Evolutionary conservation across 2,797 vertebrate species (phyloP), one percentile per base, ranked within the genome.

Genomic region (Nyctalus aviator): DNA sequence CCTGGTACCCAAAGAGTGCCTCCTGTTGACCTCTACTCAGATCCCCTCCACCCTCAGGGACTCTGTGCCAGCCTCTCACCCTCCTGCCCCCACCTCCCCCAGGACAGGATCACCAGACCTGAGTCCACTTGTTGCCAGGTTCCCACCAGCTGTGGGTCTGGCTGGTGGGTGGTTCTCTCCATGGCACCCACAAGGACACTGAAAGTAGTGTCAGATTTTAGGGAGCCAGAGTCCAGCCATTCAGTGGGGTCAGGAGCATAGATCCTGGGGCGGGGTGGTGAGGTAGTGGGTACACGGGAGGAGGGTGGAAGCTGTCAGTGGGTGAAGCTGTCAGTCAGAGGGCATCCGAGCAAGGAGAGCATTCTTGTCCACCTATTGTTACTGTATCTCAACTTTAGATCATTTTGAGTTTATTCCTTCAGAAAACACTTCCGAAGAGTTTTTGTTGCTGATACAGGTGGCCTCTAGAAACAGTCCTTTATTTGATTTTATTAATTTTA

Each of bases 311-410:
- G 57, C 93, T 64, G 88, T 90, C 13, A 23, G 68, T 88, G n/a
- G n/a, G 66, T 69, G 87, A 0, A 11, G 57, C 93, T 64, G 88
- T 90, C 13, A 23, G 68, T 88, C 69, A 4, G 83, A 96, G 89
- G 91, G 89, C 69, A 2, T 30, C 12, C 6, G 6, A 17, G 37
- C 32, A 71, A 92, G 90, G 93, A 83, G 95, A 97, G 95, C 83
- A 87, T 97, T 96, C 94, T 89, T 68, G 92, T 94, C 27, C 21
- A 27, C 79, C 30, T 30, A 12, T 23, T 57, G 37, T 57, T 57
- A 2, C 4, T 4, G 3, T 27, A 32, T 32, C 77, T 93, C 55
- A 64, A 8, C 46, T 68, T 55, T 17, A 55, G 14, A 15, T 41
- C 1, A 3, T 64, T 55, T 41, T 25, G 11, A 23, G 62, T 53